Evolutionary conservation across 2,888 invertebrate species (phyloP).

Genomic region (Unio pictorum): DNA sequence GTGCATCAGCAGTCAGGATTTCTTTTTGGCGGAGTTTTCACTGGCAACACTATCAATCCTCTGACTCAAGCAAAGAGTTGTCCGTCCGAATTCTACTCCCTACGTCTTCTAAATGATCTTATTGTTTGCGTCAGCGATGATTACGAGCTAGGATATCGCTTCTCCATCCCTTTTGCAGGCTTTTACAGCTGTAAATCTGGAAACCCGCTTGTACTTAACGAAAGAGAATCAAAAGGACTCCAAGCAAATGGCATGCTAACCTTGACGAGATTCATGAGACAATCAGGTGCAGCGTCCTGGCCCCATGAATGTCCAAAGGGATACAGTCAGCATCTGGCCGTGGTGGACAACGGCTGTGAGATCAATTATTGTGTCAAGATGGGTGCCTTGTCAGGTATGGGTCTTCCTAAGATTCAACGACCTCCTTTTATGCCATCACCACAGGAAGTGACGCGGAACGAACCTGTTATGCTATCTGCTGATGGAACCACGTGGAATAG

Average conservation of each 20-base stretch:
- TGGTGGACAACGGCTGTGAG: slow-evolving; percentile 52
- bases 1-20: slow-evolving; percentile 42
- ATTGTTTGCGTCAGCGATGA: slow-evolving; percentile 60
- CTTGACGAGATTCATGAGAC: not conserved
- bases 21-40: slow-evolving; percentile 61
- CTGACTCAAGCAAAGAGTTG: slow-evolving; percentile 44
- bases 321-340: slow-evolving; percentile 57
- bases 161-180: slow-evolving; percentile 57
- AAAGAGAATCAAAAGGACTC: too few species aligned
- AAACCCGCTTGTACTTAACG: slow-evolving; percentile 38
- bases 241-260: too few species aligned
- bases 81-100: slow-evolving; percentile 47
- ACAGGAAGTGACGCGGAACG: slow-evolving; percentile 3
- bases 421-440: slow-evolving; percentile 55
- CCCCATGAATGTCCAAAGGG: slow-evolving; percentile 53
- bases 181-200: slow-evolving; percentile 57
- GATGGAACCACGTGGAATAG: slow-evolving; percentile 36
- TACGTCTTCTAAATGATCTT: slow-evolving; percentile 40
- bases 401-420: slow-evolving; percentile 43
- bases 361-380: slow-evolving; percentile 51
- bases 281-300: slow-evolving; percentile 31
- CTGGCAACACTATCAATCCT: slow-evolving; percentile 35
- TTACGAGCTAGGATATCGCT: slow-evolving; percentile 42
- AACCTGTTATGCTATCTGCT: slow-evolving; percentile 26
- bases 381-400: slow-evolving; percentile 13